Evolutionary conservation across 23 tunicate species (phyloP), one percentile per base, ranked within the genome.

Genomic region (Oikopleura dioica): DNA sequence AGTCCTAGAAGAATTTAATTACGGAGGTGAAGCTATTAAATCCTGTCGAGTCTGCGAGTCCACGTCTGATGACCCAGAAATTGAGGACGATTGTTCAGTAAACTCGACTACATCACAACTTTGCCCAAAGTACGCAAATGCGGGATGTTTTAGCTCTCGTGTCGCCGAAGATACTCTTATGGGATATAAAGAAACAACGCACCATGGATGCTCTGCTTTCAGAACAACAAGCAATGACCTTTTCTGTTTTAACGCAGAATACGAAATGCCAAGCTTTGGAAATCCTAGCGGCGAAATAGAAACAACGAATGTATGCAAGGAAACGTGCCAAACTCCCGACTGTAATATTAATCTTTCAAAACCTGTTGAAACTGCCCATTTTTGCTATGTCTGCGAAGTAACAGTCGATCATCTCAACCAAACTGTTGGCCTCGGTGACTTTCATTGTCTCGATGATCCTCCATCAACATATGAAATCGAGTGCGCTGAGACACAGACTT

Each of bases 201-300:
- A 63, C 33, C 72, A 63, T 31, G 72, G 72, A 63, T 63, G 72
- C 26, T 63, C 72, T 31, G 72, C 72, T 24, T 63, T 63, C 72
- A 24, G 72, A 63, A 28, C 26, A 23, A 23, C 29, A 63, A n/a
- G n/a, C n/a, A n/a, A n/a, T n/a, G n/a, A n/a, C n/a, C n/a, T n/a
- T n/a, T n/a, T n/a, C 33, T 63, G 72, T 31, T 24, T 63, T 31
- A 63, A 63, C 26, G 33, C 26, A 23, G 72, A 63, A 63, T 12
- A 23, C 33, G 33, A 24, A 23, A 2, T 2, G 72, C 72, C 72
- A 4, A 28, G 26, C 26, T 63, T 63, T 31, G 33, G 33, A 63
- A 63, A 63, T 28, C 72, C 72, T 2, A 31, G 26, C 16, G 72
- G 72, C 29, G 33, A 63, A 16, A 63, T 2, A 16, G 33, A 63